A percentile compares a stretch with the other conserved stretches of the same genome.
Conservation (phyloP, 2,797 vertebrate genomes). For the Benthosema pterotum region DNA sequence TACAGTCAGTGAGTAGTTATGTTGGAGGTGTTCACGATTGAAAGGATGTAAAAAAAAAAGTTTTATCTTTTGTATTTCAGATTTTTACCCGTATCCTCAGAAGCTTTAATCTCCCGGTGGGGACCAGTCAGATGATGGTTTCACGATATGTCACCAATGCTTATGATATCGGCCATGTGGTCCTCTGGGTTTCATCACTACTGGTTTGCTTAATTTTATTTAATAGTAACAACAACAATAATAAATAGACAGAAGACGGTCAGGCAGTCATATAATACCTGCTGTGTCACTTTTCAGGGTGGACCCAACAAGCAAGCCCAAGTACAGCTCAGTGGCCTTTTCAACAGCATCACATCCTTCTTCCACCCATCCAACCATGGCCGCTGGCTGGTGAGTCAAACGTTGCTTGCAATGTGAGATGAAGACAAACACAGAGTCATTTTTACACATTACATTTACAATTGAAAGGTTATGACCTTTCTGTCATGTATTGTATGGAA, state of each 20-base stretch:
- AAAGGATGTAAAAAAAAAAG: too few relatives aligned
- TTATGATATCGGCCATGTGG: conserved; percentile 94
- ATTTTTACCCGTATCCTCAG: conserved; percentile 96
- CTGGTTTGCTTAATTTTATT: conserved; percentile 82
- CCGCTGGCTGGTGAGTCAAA: conserved; percentile 93
- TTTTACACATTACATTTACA: too few relatives aligned
- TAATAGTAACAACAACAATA: too few relatives aligned
- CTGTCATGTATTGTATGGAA: too few relatives aligned
- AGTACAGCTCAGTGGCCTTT: conserved; percentile 92
- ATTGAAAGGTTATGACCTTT: too few relatives aligned
- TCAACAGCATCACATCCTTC: conserved; percentile 95
- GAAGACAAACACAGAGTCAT: too few relatives aligned
- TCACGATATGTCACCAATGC: conserved; percentile 91
- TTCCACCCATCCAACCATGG: conserved; percentile 98
- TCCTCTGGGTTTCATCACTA: conserved; percentile 95
- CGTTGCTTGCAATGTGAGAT: conserved; percentile 9
- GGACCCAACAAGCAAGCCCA: conserved; percentile 95
- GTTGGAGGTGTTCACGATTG: too few relatives aligned
- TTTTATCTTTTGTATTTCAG: conserved; percentile 76
- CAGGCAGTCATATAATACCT: background rate
- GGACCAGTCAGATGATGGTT: conserved; percentile 93
- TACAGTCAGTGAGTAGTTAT: too few relatives aligned
- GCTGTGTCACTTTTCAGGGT: conserved; percentile 78
- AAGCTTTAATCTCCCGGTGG: conserved; percentile 96
- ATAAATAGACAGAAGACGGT: too few relatives aligned